Evolutionary conservation across 2,888 invertebrate species (phyloP).

Genomic region (Noctua janthe): DNA sequence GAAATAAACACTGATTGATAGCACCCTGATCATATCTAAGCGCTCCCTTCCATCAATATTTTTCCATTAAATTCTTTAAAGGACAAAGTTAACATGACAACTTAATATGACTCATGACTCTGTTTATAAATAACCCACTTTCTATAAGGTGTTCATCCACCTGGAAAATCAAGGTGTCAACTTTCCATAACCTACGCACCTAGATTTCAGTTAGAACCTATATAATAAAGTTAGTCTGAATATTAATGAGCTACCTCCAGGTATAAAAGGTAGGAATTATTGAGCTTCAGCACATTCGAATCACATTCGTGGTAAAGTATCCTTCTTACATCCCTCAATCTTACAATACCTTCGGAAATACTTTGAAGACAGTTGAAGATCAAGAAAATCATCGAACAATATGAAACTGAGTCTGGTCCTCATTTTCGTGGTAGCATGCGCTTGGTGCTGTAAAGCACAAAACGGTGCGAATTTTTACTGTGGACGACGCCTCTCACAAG

Average conservation of each 20-base stretch:
- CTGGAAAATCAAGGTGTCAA: slow-evolving; percentile 26
- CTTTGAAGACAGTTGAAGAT: slow-evolving; percentile 1
- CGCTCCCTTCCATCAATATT: neutral
- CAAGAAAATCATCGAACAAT: neutral
- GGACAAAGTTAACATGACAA: neutral
- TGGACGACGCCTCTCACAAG: slow-evolving; percentile 45
- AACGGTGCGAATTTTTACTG: slow-evolving; percentile 47
- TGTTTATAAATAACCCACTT: slow-evolving; percentile 5
- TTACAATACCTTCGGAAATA: neutral
- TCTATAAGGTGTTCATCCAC: slow-evolving; percentile 11
- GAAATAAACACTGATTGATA: neutral
- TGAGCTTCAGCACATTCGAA: slow-evolving; percentile 36
- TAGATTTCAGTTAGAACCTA: slow-evolving; percentile 14
- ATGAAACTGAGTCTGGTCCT: slow-evolving; percentile 51
- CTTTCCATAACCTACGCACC: slow-evolving; percentile 31
- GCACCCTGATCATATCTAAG: neutral
- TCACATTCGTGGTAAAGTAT: slow-evolving; percentile 23
- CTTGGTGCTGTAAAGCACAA: slow-evolving; percentile 37
- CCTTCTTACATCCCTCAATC: slow-evolving; percentile 1
- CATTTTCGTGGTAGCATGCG: slow-evolving; percentile 20
- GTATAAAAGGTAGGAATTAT: slow-evolving; percentile 46
- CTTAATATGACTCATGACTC: neutral
- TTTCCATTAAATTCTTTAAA: neutral
- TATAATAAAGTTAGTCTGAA: slow-evolving; percentile 39
- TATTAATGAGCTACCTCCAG: slow-evolving; percentile 43